Percentiles rank a stretch among this genome's conserved stretches.
phyloP scores from a whole-genome alignment of 2,113 vertebrate species.

The Hiodon tergisus region DNA sequence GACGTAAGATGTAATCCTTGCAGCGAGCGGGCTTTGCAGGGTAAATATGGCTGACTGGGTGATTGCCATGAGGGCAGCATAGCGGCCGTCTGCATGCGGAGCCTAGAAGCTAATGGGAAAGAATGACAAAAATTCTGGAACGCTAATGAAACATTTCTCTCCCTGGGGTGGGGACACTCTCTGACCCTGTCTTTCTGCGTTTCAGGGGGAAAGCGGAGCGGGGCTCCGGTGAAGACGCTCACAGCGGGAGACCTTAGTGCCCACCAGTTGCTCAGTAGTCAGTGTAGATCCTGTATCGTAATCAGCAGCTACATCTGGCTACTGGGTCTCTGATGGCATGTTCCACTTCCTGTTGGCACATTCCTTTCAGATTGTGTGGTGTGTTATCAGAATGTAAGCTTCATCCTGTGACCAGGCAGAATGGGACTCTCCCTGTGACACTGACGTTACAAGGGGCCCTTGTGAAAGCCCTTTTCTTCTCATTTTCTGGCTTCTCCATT shows the following conservation, averaged over 20 bases:
- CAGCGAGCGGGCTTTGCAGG: neutral
- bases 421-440: conserved; percentile 35
- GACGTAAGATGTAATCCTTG: neutral
- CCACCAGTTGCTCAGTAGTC: conserved; percentile 26
- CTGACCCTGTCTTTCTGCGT: neutral
- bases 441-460: conserved; percentile 50
- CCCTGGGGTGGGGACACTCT: neutral
- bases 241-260: neutral
- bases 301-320: conserved; percentile 99
- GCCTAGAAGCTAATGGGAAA: conserved; percentile 19
- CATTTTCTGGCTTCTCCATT: neutral
- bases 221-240: too few relatives aligned
- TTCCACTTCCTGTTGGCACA: conserved; percentile 55
- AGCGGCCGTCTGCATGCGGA: neutral
- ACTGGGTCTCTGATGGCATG: conserved; percentile 96
- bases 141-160: neutral
- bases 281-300: conserved; percentile 65
- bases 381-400: conserved; percentile 41
- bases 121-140: conserved; percentile 14
- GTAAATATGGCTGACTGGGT: neutral
- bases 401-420: conserved; percentile 54
- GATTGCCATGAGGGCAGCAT: neutral
- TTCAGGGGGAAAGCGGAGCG: neutral
- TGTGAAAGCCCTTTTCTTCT: conserved; percentile 33
- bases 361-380: conserved; percentile 48